These are phyloP conservation scores for Scaptomyza montana DNA, from an alignment of 1,140 invertebrate genomes.

Conservation along the genomic window DNA sequence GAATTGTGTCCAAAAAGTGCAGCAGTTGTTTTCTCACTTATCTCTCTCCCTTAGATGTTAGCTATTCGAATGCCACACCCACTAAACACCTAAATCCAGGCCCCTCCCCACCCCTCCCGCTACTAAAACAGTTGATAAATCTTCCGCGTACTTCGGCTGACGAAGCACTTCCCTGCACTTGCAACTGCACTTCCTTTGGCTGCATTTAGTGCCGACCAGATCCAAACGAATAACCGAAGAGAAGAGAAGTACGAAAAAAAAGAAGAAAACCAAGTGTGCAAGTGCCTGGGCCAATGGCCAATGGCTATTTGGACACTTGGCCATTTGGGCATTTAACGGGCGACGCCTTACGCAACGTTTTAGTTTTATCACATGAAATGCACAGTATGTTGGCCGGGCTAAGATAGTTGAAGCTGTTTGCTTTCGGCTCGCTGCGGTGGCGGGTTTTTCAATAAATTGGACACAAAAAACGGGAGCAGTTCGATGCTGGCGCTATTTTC, in stretches of 20 bases:
- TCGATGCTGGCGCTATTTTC: slow-evolving; percentile 56
- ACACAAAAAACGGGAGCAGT: slow-evolving; percentile 66
- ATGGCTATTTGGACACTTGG: slow-evolving; percentile 37
- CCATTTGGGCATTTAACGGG: slow-evolving; percentile 26
- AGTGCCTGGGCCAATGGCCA: slow-evolving; percentile 40
- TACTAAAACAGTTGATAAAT: slow-evolving; percentile 34
- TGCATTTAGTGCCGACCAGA: background rate
- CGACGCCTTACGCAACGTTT: slow-evolving; percentile 58
- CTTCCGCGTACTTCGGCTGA: slow-evolving; percentile 37
- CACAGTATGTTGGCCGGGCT: background rate
- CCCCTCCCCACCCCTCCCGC: no score
- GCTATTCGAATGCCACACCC: background rate
- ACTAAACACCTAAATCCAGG: background rate
- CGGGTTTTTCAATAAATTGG: slow-evolving; percentile 66
- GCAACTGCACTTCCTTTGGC: slow-evolving; percentile 29
- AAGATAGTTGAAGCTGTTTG: background rate
- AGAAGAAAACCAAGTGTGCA: slow-evolving; percentile 24
- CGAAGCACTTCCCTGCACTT: slow-evolving; percentile 38
- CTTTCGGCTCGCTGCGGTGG: slow-evolving; percentile 10
- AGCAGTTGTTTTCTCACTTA: background rate
- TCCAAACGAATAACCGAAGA: slow-evolving; percentile 4
- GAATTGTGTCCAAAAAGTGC: background rate
- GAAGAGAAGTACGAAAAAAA: background rate
- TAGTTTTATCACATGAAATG: slow-evolving; percentile 32
- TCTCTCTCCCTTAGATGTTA: background rate